Base-by-base conservation (phyloP, 2,113 vertebrate species). In the Bagarius yarrelli region DNA sequence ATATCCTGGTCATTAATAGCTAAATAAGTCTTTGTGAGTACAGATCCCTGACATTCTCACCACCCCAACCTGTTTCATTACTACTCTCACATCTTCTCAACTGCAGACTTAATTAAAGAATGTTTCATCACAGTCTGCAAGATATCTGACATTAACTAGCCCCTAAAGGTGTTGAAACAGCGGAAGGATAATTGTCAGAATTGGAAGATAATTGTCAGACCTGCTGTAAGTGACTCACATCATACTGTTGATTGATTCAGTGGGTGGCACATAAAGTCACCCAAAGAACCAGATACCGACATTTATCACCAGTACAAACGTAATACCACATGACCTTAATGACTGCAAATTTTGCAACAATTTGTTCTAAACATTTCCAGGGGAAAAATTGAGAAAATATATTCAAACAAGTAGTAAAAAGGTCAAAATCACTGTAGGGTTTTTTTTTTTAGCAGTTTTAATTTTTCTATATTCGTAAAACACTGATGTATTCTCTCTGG, bases 21-120 rank as follows among this genome's bases (percentile, higher is more conserved):
- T n/a, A n/a, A n/a, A n/a, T n/a, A n/a, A 64, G 32, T 34, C 4
- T 52, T n/a, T 66, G 76, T 30, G n/a, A 16, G 60, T 34, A 59
- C 47, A 53, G 47, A 66, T 78, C 30, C 47, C 44, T 66, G 76
- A 53, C 76, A 78, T 64, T 78, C 36, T 76, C 44, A 36, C 21
- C 21, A 15, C 4, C 27, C 60, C 61, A 53, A 78, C 60, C 60
- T 78, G 76, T 53, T 61, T 66, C 61, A 66, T 53, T 63, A 52
- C 44, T 64, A n/a, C 55, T 66, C 76, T 78, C 47, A 66, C 60
- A 78, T 78, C 27, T 78, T 47, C 30, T 66, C 47, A 78, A 34
- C 18, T 55, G 61, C 23, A 34, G 47, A 78, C 47, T 30, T 64
- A 78, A 78, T 78, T 52, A 52, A 64, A 53, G 18, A 44, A 66